Base-by-base conservation (phyloP, 2,888 invertebrate genomes). In the Didymodactylos carnosus region DNA sequence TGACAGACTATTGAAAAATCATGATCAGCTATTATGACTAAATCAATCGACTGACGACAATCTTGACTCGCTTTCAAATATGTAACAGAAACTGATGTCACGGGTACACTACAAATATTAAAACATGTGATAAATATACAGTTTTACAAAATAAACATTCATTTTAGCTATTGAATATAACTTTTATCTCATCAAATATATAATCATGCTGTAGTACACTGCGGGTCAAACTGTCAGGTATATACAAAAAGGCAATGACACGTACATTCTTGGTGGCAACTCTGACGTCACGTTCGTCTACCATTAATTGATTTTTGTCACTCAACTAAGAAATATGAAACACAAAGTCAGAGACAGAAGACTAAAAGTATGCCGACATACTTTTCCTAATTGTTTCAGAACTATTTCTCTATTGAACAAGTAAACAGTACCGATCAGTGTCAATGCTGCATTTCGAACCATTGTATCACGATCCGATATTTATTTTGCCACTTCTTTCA, bases 221-320 rank as follows among this genome's bases (percentile, higher is more conserved):
- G n/a, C n/a, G n/a, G n/a, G n/a, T n/a, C n/a, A n/a, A n/a, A n/a
- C n/a, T n/a, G n/a, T n/a, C n/a, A n/a, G n/a, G n/a, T n/a, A n/a
- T n/a, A n/a, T n/a, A n/a, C n/a, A n/a, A n/a, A n/a, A n/a, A n/a
- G n/a, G n/a, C n/a, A n/a, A n/a, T n/a, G n/a, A n/a, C n/a, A n/a
- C n/a, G n/a, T n/a, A n/a, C n/a, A n/a, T n/a, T n/a, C n/a, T n/a
- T n/a, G n/a, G n/a, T n/a, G n/a, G n/a, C n/a, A n/a, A n/a, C n/a
- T n/a, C n/a, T n/a, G n/a, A n/a, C n/a, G n/a, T n/a, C n/a, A n/a
- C 97, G 88, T 84, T 98, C 97, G 80, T 97, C 95, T 70, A 98
- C 84, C 78, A 95, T 86, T 0, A 92, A 91, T 80, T 91, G 87
- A 81, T 97, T 97, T 84, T 98, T 97, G 81, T 95, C 94, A 1